These are phyloP conservation scores for Cynoglossus semilaevis DNA, from an alignment of 2,113 vertebrate genomes.

Conservation along the genomic window DNA sequence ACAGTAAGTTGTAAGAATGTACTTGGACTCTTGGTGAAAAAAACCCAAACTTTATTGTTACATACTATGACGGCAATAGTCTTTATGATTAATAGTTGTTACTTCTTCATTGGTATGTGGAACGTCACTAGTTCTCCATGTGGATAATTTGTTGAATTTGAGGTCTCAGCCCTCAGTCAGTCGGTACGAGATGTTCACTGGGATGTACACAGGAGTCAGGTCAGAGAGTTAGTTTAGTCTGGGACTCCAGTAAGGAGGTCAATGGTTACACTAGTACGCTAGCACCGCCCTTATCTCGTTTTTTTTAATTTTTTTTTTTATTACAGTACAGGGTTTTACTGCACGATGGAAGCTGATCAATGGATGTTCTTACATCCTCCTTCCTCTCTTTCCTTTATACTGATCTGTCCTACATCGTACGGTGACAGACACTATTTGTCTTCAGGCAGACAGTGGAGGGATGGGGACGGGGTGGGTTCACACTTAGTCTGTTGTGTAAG, in stretches of 20 bases:
- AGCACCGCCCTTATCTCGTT: constrained; percentile 5
- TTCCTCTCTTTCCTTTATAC: constrained; percentile 51
- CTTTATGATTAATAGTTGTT: too few species aligned
- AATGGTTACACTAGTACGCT: neutral
- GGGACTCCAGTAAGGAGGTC: constrained; percentile 14
- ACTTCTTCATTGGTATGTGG: too few species aligned
- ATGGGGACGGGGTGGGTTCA: constrained; percentile 3
- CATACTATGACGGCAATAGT: too few species aligned
- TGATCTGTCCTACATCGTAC: constrained; percentile 55
- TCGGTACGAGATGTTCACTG: neutral
- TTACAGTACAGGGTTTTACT: too few species aligned
- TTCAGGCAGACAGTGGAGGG: neutral
- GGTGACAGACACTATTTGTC: constrained; percentile 12
- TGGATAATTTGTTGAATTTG: too few species aligned
- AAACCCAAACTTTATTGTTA: too few species aligned
- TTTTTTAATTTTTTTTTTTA: constrained; percentile 10
- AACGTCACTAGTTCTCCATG: too few species aligned
- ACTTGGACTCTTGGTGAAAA: too few species aligned
- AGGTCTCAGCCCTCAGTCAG: neutral
- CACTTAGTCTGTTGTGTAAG: constrained; percentile 62
- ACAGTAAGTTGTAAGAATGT: too few species aligned
- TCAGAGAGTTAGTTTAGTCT: constrained; percentile 16
- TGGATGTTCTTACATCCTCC: constrained; percentile 53
- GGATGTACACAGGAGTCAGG: neutral
- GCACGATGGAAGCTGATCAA: constrained; percentile 22